Conservation (phyloP, 2,797 vertebrate genomes). For the Phalanger gymnotis region DNA sequence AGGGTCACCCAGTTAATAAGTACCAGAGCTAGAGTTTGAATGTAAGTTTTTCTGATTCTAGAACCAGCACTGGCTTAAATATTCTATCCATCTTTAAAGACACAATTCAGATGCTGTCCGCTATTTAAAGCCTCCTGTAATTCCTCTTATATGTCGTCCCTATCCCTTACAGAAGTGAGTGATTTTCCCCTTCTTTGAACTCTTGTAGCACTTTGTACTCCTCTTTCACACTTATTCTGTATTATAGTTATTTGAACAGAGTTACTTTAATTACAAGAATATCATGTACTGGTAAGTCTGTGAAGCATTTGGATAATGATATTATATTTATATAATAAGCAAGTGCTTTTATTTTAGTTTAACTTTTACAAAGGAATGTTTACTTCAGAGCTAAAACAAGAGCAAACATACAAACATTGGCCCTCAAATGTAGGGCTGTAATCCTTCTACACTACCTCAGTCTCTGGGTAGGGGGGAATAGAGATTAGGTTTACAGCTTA, state of each 20-base stretch:
- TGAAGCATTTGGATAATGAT: neutral
- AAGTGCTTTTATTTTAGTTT: neutral
- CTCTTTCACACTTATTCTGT: neutral
- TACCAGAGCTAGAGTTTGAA: neutral
- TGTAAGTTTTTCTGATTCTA: too few species aligned
- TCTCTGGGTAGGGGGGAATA: too few species aligned
- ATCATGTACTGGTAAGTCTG: neutral
- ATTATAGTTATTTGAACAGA: neutral
- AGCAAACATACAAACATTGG: neutral
- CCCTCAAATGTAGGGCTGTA: neutral
- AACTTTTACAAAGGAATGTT: neutral
- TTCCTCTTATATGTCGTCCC: neutral
- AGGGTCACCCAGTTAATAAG: neutral
- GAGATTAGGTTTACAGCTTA: neutral
- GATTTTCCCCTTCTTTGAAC: neutral
- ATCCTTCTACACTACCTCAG: too few species aligned
- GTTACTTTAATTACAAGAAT: neutral
- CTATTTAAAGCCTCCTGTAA: neutral
- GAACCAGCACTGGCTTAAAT: neutral
- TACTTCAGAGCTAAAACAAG: neutral
- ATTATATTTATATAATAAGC: neutral
- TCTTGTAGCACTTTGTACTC: neutral
- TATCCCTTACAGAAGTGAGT: neutral
- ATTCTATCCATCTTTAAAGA: neutral
- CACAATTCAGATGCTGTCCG: neutral